A percentile compares a stretch with the other conserved stretches of the same genome.
Evolutionary conservation across 2,888 invertebrate species (phyloP).

Genomic region (Myopa testacea): DNA sequence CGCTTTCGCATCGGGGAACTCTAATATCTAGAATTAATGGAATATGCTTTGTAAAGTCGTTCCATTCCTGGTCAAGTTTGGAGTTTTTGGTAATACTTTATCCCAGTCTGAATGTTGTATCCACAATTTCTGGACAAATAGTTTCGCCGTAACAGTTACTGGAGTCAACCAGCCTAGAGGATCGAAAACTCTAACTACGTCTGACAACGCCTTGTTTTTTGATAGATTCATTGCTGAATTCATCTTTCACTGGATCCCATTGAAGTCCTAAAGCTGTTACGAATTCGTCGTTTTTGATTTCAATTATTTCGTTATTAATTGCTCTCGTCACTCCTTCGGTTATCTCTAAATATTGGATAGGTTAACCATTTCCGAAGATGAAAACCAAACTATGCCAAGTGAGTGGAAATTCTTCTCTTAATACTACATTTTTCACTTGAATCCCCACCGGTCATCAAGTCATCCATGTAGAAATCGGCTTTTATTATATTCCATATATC

Average conservation of each 20-base stretch:
- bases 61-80: conserved; percentile 4
- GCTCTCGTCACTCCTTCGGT: background rate
- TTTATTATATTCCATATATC: background rate
- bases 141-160: too few relatives aligned
- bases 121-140: too few relatives aligned
- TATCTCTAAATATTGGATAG: conserved; percentile 11
- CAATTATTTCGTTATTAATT: conserved; percentile 8
- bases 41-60: conserved; percentile 4
- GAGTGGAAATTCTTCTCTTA: background rate
- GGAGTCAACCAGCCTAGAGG: too few relatives aligned
- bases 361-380: conserved; percentile 24
- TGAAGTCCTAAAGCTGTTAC: conserved; percentile 24
- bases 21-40: background rate
- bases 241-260: conserved; percentile 21
- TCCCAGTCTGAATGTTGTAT: background rate
- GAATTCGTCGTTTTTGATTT: conserved; percentile 13
- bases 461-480: conserved; percentile 16
- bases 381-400: conserved; percentile 16
- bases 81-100: background rate
- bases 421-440: background rate
- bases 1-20: conserved; percentile 12
- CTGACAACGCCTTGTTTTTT: conserved; percentile 2
- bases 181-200: conserved; percentile 10
- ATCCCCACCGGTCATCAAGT: conserved; percentile 7
- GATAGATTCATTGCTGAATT: conserved; percentile 1